Evolutionary conservation across 2,888 invertebrate species (phyloP), one percentile per base, ranked within the genome.

Genomic region (Parelbella ahira): DNA sequence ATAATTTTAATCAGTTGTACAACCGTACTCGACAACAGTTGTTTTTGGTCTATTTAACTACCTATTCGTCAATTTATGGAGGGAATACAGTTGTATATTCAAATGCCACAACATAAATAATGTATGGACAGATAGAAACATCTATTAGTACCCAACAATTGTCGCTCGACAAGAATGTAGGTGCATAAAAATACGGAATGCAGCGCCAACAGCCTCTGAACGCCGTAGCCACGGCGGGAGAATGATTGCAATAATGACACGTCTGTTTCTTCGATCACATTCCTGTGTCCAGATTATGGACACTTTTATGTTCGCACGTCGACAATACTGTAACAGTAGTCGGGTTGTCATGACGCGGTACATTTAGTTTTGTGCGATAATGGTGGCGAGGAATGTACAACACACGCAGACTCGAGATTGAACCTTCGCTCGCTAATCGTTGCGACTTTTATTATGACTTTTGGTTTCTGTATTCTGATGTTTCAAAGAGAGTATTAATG

Each of bases 231-330:
- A 48, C 15, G n/a, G 10, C 8, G 15, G 13, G n/a, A 34, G 37
- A 13, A 32, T 49, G 60, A 60, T 61, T 56, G 51, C 53, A 42
- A 34, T 57, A 57, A 58, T 61, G 58, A 60, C 55, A 41, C 39
- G 51, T 32, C 54, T 46, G 50, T 58, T 52, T 51, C 54, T 45
- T 39, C 50, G 49, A 28, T 28, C 28, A 34, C 58, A 54, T 56
- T 52, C 60, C 53, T 51, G 7, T 38, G 37, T 39, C 47, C 53
- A 52, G 51, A 56, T 55, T 53, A 49, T 49, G 48, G 51, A 27
- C 32, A 25, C 25, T 41, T 41, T 41, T 41, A 39, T 51, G 45
- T 30, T 47, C 36, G 36, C 45, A 39, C 47, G 48, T 50, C 46
- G 47, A 50, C 52, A 44, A 48, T 36, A 38, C 43, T 24, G 33